Evolutionary conservation across 2,888 invertebrate genomes (phyloP).

Genomic region (Napeogenes sylphis): DNA sequence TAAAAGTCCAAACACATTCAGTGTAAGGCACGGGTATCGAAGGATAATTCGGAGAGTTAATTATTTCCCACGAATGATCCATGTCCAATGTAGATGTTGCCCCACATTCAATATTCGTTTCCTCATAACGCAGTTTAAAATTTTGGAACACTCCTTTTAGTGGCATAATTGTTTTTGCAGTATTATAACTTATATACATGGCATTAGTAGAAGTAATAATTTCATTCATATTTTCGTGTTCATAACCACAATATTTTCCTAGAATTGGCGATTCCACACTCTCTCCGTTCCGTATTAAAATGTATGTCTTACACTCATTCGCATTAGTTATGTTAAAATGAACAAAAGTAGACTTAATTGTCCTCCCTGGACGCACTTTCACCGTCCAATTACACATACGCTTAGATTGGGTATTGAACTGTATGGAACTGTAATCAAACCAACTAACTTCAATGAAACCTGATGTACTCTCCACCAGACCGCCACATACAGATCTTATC

Average conservation of each 20-base stretch:
- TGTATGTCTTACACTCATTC: constrained; percentile 50
- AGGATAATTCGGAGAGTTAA: constrained; percentile 90
- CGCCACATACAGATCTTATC: constrained; percentile 83
- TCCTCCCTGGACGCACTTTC: constrained; percentile 83
- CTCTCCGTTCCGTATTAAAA: constrained; percentile 85
- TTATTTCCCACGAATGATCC: constrained; percentile 67
- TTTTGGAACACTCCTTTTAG: constrained; percentile 36
- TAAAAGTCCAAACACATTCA: constrained; percentile 90
- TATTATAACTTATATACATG: constrained; percentile 47
- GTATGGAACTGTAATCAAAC: constrained; percentile 36
- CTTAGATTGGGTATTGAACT: constrained; percentile 18
- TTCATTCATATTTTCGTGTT: constrained; percentile 51
- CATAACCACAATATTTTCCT: constrained; percentile 84
- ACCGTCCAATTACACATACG: constrained; percentile 85
- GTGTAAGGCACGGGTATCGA: constrained; percentile 85
- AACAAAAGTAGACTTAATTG: constrained; percentile 81
- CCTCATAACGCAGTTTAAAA: constrained; percentile 77
- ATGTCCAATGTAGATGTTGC: constrained; percentile 77
- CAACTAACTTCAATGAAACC: constrained; percentile 69
- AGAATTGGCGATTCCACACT: constrained; percentile 84
- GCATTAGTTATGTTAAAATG: constrained; percentile 77
- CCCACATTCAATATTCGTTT: constrained; percentile 83
- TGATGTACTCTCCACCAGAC: constrained; percentile 75
- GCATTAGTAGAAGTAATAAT: constrained; percentile 81
- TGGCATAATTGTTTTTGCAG: constrained; percentile 13